Conservation (phyloP, 2,113 vertebrate genomes). For the Brachyhypopomus gauderio region DNA sequence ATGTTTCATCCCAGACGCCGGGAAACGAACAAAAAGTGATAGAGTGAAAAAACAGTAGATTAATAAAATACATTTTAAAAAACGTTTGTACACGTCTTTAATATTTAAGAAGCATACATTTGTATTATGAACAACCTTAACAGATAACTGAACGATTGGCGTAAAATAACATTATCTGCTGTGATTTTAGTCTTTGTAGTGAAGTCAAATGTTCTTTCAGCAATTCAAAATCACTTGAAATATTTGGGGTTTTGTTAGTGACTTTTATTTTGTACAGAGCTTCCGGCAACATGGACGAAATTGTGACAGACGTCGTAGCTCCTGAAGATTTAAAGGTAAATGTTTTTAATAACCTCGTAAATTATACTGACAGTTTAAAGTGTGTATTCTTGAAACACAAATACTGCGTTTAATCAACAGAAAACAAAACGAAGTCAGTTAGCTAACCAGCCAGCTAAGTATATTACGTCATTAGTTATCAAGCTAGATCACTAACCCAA, state of each 20-base stretch:
- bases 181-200: background rate
- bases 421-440: no score
- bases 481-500: background rate
- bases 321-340: constrained; percentile 57
- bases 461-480: background rate
- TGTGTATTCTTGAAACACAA: background rate
- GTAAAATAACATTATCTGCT: background rate
- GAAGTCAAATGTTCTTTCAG: no score
- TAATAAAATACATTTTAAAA: no score
- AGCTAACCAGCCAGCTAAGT: background rate
- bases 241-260: background rate
- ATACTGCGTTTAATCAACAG: background rate
- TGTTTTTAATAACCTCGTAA: background rate
- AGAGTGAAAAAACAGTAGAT: no score
- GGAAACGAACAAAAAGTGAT: background rate
- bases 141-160: no score
- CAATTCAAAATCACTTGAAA: background rate
- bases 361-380: background rate
- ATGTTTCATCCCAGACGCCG: no score
- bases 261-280: constrained; percentile 34
- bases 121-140: no score
- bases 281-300: constrained; percentile 54
- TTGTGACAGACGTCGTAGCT: constrained; percentile 54
- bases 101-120: no score
- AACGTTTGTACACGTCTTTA: no score